Conservation (phyloP, 2,797 vertebrate genomes). For the Lycodopsis pacificus region DNA sequence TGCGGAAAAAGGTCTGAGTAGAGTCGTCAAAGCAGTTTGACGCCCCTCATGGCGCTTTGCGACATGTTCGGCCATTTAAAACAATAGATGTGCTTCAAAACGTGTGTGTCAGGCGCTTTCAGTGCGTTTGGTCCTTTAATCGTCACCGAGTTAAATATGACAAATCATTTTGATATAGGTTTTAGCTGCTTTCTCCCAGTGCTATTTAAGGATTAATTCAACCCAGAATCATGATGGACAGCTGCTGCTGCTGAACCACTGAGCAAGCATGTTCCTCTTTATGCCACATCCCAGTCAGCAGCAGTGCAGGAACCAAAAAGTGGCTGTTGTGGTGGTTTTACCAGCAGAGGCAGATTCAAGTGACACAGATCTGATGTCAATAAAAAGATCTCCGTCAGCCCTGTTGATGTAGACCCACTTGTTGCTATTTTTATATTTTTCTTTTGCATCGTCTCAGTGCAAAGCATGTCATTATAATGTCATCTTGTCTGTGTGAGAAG, state of each 20-base stretch:
- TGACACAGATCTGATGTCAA: not conserved
- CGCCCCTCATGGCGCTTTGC: no score
- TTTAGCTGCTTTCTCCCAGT: not conserved
- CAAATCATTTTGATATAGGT: not conserved
- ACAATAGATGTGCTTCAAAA: no score
- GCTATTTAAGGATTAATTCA: no score
- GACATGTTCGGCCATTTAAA: no score
- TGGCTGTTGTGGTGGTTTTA: not conserved
- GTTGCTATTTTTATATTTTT: not conserved
- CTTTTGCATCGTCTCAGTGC: not conserved
- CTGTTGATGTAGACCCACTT: not conserved
- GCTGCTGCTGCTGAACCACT: no score
- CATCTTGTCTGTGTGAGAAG: conserved; percentile 73
- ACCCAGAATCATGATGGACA: no score
- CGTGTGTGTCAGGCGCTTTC: no score
- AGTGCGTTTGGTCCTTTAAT: not conserved
- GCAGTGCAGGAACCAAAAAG: not conserved
- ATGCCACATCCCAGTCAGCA: not conserved
- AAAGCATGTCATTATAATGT: not conserved
- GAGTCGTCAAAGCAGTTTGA: not conserved
- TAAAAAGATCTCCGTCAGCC: not conserved
- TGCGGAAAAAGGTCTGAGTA: not conserved
- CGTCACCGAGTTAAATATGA: not conserved
- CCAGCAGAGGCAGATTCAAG: not conserved
- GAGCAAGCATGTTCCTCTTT: no score